Base-by-base conservation (phyloP, 2,797 vertebrate genomes). In the Phyllotis vaccarum region DNA sequence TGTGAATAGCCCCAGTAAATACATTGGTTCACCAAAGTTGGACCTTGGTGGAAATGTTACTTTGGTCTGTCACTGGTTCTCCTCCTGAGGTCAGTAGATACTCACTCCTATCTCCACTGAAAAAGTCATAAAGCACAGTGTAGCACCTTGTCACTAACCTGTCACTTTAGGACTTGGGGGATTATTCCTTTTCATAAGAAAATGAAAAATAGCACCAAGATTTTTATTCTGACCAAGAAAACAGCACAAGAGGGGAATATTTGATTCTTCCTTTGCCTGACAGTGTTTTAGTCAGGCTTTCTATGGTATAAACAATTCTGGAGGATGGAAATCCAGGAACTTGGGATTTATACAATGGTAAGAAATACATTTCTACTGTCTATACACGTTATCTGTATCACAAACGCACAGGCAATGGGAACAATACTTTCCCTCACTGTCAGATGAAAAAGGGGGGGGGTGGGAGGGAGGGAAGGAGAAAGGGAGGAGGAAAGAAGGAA, bases 181-280 rank as follows among this genome's bases (percentile, higher is more conserved):
- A 54, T n/a, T 54, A 64, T 66, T 80, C 40, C 58, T 75, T 88
- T 88, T 58, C 76, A 75, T 46, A 82, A 70, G 70, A 64, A 86
- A 21, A 37, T 40, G 16, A 40, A 89, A 97, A 83, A 78, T 37
- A 34, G 21, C 60, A 64, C 10, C 70, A 89, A 27, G 89, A 79
- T 49, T 89, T 92, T 91, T 82, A 91, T 46, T 93, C 58, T 92
- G 78, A 95, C 58, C 79, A 87, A 95, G 34, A 34, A 68, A 88
- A 75, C 68, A 68, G 0, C 24, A 87, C 56, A 79, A 27, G 19
- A 27, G 29, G 49, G 62, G 78, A 75, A 37, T 40, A 58, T 7
- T 64, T 62, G 29, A 40, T 56, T 85, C 92, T 81, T 5, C 80
- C 52, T 49, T 92, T 56, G 72, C 14, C 68, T 52, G 29, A 49